Percentiles rank a stretch among this genome's conserved stretches.
phyloP scores from a whole-genome alignment of 2,888 invertebrate species.

The Dendrolimus pini region DNA sequence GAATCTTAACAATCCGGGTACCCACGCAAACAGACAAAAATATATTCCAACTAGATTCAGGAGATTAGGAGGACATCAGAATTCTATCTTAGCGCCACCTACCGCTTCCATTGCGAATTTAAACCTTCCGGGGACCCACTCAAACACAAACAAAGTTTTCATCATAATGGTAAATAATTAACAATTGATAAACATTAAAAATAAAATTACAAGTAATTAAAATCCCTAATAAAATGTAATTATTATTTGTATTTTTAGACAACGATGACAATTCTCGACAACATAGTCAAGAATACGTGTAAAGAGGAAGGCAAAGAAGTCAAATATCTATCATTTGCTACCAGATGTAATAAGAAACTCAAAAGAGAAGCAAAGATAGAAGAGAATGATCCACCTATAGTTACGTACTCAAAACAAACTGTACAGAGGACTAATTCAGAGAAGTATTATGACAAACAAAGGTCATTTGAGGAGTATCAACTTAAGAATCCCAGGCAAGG shows the following conservation, averaged over 20 bases:
- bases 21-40: no score
- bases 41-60: no score
- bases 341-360: conserved; percentile 19
- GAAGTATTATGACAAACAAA: conserved; percentile 34
- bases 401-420: conserved; percentile 33
- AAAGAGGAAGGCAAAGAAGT: conserved; percentile 36
- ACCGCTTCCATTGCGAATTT: no score
- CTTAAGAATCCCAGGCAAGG: conserved; percentile 36
- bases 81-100: no score
- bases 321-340: conserved; percentile 39
- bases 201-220: no score
- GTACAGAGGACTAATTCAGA: conserved; percentile 53
- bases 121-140: no score
- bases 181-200: no score
- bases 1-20: no score
- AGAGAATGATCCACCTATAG: conserved; percentile 39
- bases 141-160: no score
- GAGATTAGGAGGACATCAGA: no score
- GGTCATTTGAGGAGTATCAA: conserved; percentile 36
- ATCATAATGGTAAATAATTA: no score
- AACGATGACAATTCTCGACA: conserved; percentile 79
- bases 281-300: conserved; percentile 49
- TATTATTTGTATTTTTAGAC: conserved; percentile 58
- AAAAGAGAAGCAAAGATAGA: conserved; percentile 20
- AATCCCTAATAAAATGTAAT: no score